A percentile compares a stretch with the other conserved stretches of the same genome.
Evolutionary conservation across 2,113 vertebrate genomes (phyloP).

Genomic region (Stegastes partitus): DNA sequence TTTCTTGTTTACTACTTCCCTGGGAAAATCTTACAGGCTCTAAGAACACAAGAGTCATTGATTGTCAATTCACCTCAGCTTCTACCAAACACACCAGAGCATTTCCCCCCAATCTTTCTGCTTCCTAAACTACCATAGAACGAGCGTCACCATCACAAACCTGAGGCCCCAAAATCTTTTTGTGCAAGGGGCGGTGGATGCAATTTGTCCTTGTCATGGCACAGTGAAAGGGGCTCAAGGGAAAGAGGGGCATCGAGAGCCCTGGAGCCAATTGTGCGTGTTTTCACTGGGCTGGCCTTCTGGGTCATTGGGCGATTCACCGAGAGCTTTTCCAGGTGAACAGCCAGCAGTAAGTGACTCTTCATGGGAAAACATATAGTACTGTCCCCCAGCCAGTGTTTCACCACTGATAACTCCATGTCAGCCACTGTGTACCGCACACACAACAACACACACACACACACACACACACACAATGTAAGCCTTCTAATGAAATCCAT

Average conservation of each 20-base stretch:
- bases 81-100: conserved; percentile 48
- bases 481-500: conserved; percentile 62
- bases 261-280: conserved; percentile 69
- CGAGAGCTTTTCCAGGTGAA: conserved; percentile 81
- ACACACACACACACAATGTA: conserved; percentile 21
- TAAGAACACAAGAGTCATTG: conserved; percentile 61
- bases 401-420: conserved; percentile 50
- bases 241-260: conserved; percentile 64
- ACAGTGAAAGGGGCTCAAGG: conserved; percentile 65
- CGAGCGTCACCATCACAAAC: conserved; percentile 51
- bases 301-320: conserved; percentile 81
- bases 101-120: conserved; percentile 55
- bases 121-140: conserved; percentile 59
- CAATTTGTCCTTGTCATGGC: conserved; percentile 84
- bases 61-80: conserved; percentile 72
- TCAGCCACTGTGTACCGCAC: conserved; percentile 47
- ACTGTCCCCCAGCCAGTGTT: conserved; percentile 47
- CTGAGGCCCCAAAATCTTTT: conserved; percentile 60
- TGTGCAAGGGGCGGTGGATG: conserved; percentile 72
- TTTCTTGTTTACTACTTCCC: conserved; percentile 56
- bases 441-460: conserved; percentile 27
- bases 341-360: conserved; percentile 71
- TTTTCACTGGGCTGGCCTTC: conserved; percentile 73
- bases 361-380: conserved; percentile 77
- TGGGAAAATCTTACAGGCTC: conserved; percentile 73